These are phyloP conservation scores for Habroteleia sp. DNA, from an alignment of 2,888 invertebrate species.

Conservation along the genomic window DNA sequence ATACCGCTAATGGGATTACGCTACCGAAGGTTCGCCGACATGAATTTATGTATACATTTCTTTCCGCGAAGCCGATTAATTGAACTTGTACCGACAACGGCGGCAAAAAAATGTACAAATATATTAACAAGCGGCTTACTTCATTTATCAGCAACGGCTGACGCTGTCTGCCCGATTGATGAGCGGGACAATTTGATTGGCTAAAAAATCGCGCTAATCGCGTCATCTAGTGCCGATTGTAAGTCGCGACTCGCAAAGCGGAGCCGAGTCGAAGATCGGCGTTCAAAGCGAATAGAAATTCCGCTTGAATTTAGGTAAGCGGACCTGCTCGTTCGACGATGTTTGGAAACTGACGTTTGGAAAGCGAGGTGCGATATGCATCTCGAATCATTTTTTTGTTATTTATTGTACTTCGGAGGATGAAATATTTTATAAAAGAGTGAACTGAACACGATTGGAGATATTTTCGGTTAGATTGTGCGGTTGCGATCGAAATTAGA, in stretches of 20 bases:
- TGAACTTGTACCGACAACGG: conserved; percentile 44
- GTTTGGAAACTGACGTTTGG: too few relatives aligned
- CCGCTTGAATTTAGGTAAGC: conserved; percentile 18
- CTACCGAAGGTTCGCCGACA: conserved; percentile 57
- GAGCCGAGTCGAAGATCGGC: not conserved
- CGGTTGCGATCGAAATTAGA: too few relatives aligned
- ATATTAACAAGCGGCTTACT: conserved; percentile 30
- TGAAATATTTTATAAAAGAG: too few relatives aligned
- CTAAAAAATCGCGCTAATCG: conserved; percentile 11
- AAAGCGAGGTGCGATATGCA: too few relatives aligned
- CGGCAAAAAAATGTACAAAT: conserved; percentile 41
- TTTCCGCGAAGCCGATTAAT: conserved; percentile 56
- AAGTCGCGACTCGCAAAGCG: conserved; percentile 1
- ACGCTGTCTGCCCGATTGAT: not conserved
- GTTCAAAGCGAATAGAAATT: conserved; percentile 26
- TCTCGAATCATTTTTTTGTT: too few relatives aligned
- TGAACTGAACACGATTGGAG: too few relatives aligned
- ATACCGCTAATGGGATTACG: conserved; percentile 61
- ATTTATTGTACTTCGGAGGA: too few relatives aligned
- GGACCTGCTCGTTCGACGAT: too few relatives aligned
- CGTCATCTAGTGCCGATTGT: not conserved
- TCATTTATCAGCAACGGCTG: conserved; percentile 10
- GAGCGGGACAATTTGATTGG: conserved; percentile 2
- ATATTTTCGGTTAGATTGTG: too few relatives aligned
- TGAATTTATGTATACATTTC: conserved; percentile 60